Evolutionary conservation across 2,888 invertebrate genomes (phyloP).

Genomic region (Priocnemis perturbator): DNA sequence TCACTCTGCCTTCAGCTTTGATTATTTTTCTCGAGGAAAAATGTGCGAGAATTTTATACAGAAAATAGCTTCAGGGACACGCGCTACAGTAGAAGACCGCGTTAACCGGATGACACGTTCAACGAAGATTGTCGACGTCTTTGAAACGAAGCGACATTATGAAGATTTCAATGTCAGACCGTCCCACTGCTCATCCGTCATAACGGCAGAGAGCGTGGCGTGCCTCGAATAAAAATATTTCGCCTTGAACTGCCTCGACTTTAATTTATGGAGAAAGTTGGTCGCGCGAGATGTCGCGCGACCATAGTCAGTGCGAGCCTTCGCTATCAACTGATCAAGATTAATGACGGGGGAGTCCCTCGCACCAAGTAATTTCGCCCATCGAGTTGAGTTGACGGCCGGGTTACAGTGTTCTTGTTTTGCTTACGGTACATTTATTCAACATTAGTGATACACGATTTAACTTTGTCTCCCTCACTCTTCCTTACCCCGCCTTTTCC

Average conservation of each 20-base stretch:
- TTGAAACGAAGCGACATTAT: too few relatives aligned
- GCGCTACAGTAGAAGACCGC: too few relatives aligned
- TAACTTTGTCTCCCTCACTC: conserved; percentile 35
- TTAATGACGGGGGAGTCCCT: conserved; percentile 44
- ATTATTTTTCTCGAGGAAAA: too few relatives aligned
- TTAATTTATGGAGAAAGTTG: conserved; percentile 51
- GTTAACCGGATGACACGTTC: too few relatives aligned
- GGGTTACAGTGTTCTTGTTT: conserved; percentile 39
- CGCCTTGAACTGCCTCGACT: neutral
- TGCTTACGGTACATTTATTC: conserved; percentile 56
- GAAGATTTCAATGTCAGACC: too few relatives aligned
- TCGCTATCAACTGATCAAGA: conserved; percentile 48
- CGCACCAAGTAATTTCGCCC: conserved; percentile 54
- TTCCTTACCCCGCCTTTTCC: neutral
- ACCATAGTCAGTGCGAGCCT: conserved; percentile 17
- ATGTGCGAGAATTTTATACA: too few relatives aligned
- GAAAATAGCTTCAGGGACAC: too few relatives aligned
- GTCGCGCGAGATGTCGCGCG: conserved; percentile 37
- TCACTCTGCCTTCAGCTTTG: too few relatives aligned
- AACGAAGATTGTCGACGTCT: too few relatives aligned
- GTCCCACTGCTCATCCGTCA: too few relatives aligned
- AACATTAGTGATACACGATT: conserved; percentile 58
- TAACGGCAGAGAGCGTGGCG: neutral
- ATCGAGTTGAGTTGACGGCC: conserved; percentile 46
- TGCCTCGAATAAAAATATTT: conserved; percentile 1